These are phyloP conservation scores for Rachycentron canadum DNA, from an alignment of 2,797 vertebrate species.

Conservation along the genomic window DNA sequence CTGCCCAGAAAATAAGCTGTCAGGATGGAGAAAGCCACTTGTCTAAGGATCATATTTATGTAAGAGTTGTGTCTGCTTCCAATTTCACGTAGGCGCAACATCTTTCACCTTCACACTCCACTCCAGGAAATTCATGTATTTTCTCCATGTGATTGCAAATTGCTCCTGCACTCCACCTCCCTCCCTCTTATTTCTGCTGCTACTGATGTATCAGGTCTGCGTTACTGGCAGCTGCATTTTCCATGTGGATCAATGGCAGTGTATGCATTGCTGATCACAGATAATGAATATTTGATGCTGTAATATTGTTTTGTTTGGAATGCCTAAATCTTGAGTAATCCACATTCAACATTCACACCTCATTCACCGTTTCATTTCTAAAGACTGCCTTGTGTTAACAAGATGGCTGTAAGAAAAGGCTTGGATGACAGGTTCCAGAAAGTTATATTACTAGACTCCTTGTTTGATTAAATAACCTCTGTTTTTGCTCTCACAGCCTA, in stretches of 20 bases:
- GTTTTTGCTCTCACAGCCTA: slow-evolving; percentile 53
- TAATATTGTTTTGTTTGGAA: slow-evolving; percentile 70
- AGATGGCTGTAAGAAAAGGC: slow-evolving; percentile 14
- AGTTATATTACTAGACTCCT: slow-evolving; percentile 57
- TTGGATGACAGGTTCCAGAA: slow-evolving; percentile 33
- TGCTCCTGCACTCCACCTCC: slow-evolving; percentile 61
- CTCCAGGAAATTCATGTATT: slow-evolving; percentile 78
- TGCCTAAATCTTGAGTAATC: slow-evolving; percentile 69
- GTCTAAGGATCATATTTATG: slow-evolving; percentile 82
- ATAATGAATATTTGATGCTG: slow-evolving; percentile 82
- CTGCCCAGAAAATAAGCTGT: slow-evolving; percentile 81
- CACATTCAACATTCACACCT: slow-evolving; percentile 50
- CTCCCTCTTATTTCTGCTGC: slow-evolving; percentile 57
- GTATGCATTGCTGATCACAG: slow-evolving; percentile 77
- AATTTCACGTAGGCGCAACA: slow-evolving; percentile 77
- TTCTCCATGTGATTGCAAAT: slow-evolving; percentile 76
- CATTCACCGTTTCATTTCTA: slow-evolving; percentile 64
- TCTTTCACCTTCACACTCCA: slow-evolving; percentile 80
- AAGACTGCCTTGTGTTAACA: slow-evolving; percentile 28
- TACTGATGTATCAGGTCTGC: slow-evolving; percentile 71
- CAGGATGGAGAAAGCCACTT: slow-evolving; percentile 71
- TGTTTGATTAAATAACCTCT: slow-evolving; percentile 76
- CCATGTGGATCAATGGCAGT: slow-evolving; percentile 74
- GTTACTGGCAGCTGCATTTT: slow-evolving; percentile 78
- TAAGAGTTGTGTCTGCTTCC: slow-evolving; percentile 78